Evolutionary conservation across 2,888 invertebrate genomes (phyloP).

Genomic region (Phyllotreta cruciferae): DNA sequence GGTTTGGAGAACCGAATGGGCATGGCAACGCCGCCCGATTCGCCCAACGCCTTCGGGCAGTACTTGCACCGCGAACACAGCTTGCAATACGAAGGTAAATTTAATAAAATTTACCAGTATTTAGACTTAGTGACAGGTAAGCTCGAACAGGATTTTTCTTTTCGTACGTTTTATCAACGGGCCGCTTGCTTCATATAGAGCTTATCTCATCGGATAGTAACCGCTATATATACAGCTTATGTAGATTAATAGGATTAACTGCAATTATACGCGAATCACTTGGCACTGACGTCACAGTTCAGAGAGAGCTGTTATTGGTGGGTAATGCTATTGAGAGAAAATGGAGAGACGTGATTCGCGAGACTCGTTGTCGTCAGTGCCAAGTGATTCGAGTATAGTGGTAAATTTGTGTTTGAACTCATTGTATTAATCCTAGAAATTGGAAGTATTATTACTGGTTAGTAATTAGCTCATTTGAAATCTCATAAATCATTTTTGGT

Average conservation of each 20-base stretch:
- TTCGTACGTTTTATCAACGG: conserved; percentile 5
- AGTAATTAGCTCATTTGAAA: not conserved
- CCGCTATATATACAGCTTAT: no score
- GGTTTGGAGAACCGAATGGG: conserved; percentile 67
- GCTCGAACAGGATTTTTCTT: conserved; percentile 19
- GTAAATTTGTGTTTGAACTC: no score
- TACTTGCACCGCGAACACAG: conserved; percentile 75
- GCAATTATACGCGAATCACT: no score
- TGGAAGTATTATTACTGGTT: no score
- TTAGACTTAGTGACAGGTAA: conserved; percentile 48
- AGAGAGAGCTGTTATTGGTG: no score
- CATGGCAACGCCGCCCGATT: conserved; percentile 91
- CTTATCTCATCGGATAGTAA: conserved; percentile 15
- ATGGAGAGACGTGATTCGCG: no score
- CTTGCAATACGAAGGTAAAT: conserved; percentile 74
- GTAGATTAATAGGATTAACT: no score
- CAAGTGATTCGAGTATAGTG: no score
- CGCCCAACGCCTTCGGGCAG: conserved; percentile 74
- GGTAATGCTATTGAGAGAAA: no score
- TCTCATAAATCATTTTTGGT: not conserved
- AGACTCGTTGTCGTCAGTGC: no score
- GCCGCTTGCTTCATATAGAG: conserved; percentile 22
- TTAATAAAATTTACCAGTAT: conserved; percentile 51
- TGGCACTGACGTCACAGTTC: no score
- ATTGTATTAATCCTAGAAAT: no score